Base-by-base conservation (phyloP, 1,140 invertebrate species). In the Neodiprion pinetum region DNA sequence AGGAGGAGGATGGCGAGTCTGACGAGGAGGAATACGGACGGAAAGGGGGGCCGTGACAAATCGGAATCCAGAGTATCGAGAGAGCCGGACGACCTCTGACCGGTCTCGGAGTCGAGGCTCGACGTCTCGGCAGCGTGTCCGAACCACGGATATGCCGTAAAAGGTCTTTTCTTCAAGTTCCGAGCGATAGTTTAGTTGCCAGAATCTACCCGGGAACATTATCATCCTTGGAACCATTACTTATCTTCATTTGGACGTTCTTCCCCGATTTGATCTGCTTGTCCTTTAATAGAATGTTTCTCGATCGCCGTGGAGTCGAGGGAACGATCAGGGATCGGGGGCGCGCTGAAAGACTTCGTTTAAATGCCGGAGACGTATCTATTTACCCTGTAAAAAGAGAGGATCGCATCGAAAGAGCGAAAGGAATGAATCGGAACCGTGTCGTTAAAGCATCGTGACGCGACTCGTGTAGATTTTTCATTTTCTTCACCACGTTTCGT, bases 41-140 rank as follows among this genome's bases (percentile, higher is more conserved):
- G 28, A 21, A 65, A 65, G 23, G 67, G 12, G 3, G 21, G 40
- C 21, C 67, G 67, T 69, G 67, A 69, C 67, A 21, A 69, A 69
- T 69, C 67, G 67, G 67, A 69, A 69, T 69, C 67, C 67, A 69
- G 67, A 69, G 67, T 69, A 69, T 69, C 67, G 67, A 69, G 40
- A 69, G 53, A 40, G 28, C 28, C 28, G 28, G 28, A 14, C 61
- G 61, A 65, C 61, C 67, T 69, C 67, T 69, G 67, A 69, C 67
- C 67, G 14, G 23, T 61, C 11, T 14, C 53, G 28, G 28, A 40
- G 28, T 40, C 28, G 28, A 40, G 28, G 2, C 28, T 40, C 28
- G 28, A 40, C 28, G 28, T 40, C 28, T 40, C 28, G 28, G 28
- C 28, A 61, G 53, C 53, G 53, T 61, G 8, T 12, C 53, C 53